phyloP scores from a whole-genome alignment of 2,797 vertebrate species.

The Benthosema pterotum region DNA sequence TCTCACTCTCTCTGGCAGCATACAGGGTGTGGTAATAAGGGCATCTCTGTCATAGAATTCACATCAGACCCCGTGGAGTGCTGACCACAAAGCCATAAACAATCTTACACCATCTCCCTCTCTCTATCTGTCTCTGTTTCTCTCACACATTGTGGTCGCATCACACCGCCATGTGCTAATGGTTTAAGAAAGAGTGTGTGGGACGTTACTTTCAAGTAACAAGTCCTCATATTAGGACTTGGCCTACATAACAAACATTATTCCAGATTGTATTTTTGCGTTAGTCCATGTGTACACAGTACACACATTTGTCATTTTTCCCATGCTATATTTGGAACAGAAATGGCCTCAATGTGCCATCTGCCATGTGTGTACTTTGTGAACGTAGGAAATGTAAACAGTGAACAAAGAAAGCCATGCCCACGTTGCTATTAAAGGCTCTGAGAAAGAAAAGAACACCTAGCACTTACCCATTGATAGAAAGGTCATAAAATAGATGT shows the following conservation, averaged over 20 bases:
- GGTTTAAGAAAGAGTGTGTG: no score
- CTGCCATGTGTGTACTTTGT: slow-evolving; percentile 18
- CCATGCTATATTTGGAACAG: slow-evolving; percentile 16
- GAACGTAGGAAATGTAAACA: slow-evolving; percentile 29
- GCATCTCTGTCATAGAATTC: slow-evolving; percentile 48
- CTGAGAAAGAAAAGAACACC: no score
- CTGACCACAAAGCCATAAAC: slow-evolving; percentile 32
- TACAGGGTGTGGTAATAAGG: slow-evolving; percentile 63
- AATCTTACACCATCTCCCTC: neutral
- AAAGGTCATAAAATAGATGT: slow-evolving; percentile 4
- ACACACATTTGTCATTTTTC: slow-evolving; percentile 4
- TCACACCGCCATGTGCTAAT: no score
- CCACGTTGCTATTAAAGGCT: slow-evolving; percentile 21
- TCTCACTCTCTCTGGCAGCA: neutral
- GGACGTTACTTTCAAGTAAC: no score
- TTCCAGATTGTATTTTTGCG: no score
- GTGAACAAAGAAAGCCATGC: slow-evolving; percentile 24
- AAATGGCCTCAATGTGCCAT: slow-evolving; percentile 3
- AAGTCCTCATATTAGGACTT: no score
- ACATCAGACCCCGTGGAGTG: slow-evolving; percentile 32
- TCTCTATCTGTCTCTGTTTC: neutral
- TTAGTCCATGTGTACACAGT: no score
- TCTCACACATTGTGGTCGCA: no score
- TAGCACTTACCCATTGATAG: slow-evolving; percentile 30
- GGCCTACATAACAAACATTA: no score